phyloP scores from a whole-genome alignment of 2,888 invertebrate species.

The Vandiemenella viatica region DNA sequence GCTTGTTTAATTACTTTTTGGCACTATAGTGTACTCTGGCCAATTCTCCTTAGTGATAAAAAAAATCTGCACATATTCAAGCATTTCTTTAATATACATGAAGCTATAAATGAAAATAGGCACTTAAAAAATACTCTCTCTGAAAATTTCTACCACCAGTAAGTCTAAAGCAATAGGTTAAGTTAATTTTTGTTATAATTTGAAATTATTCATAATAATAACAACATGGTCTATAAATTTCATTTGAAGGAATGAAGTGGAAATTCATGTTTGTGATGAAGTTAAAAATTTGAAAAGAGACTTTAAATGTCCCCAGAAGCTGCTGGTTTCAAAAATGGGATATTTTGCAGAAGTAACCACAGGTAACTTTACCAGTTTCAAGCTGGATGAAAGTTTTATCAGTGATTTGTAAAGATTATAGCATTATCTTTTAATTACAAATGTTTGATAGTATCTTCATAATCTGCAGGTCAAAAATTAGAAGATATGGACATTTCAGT shows the following conservation, averaged over 20 bases:
- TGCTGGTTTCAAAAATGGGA: conserved; percentile 82
- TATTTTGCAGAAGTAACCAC: conserved; percentile 84
- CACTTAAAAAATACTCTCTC: too few relatives aligned
- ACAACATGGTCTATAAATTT: too few relatives aligned
- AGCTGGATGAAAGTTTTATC: not conserved
- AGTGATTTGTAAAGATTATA: not conserved
- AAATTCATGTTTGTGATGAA: conserved; percentile 92
- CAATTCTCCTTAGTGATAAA: too few relatives aligned
- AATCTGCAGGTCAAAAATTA: conserved; percentile 42
- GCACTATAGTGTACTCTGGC: too few relatives aligned
- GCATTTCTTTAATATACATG: too few relatives aligned
- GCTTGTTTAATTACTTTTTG: too few relatives aligned
- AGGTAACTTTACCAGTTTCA: conserved; percentile 27
- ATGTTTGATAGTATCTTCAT: not conserved
- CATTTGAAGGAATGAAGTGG: conserved; percentile 53
- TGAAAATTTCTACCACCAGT: too few relatives aligned
- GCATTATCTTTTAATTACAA: not conserved
- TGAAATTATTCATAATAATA: too few relatives aligned
- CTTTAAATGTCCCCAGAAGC: conserved; percentile 73
- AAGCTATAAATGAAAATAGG: too few relatives aligned
- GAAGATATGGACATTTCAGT: conserved; percentile 94
- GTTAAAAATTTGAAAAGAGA: conserved; percentile 77
- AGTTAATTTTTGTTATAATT: too few relatives aligned
- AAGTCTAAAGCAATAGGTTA: too few relatives aligned
- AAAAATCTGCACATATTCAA: too few relatives aligned